phyloP scores from a whole-genome alignment of 2,113 vertebrate genomes.

The Aldabrachelys gigantea region DNA sequence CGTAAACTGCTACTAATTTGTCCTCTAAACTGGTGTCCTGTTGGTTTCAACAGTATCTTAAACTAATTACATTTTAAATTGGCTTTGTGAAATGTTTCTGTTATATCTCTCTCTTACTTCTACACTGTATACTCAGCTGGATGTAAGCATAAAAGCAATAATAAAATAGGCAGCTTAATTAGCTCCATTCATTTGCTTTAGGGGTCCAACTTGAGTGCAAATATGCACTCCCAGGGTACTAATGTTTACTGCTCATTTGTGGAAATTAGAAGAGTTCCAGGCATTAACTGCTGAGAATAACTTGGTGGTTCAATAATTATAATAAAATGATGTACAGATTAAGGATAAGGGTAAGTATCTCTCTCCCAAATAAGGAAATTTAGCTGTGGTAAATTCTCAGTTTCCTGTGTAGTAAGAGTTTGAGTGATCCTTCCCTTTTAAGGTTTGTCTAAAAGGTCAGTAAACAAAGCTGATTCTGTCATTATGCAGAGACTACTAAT shows the following conservation, averaged over 20 bases:
- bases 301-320: background rate
- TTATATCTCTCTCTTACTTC: constrained; percentile 17
- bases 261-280: background rate
- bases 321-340: constrained; percentile 2
- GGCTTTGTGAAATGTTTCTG: constrained; percentile 14
- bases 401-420: background rate
- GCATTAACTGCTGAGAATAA: background rate
- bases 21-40: constrained; percentile 41
- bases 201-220: background rate
- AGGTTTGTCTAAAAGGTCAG: background rate
- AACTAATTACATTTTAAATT: constrained; percentile 46
- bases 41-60: constrained; percentile 45
- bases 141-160: constrained; percentile 1
- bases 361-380: background rate
- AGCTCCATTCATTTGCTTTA: constrained; percentile 4
- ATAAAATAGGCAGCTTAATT: constrained; percentile 13
- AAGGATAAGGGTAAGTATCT: background rate
- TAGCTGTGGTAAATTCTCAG: background rate
- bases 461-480: background rate
- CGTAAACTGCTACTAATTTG: background rate
- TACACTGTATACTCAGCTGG: constrained; percentile 6
- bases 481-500: background rate
- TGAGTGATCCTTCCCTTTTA: background rate
- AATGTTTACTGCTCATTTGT: background rate
- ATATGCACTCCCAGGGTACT: rapidly evolving